Conservation (phyloP, 2,888 invertebrate species). For the Euphydryas editha region DNA sequence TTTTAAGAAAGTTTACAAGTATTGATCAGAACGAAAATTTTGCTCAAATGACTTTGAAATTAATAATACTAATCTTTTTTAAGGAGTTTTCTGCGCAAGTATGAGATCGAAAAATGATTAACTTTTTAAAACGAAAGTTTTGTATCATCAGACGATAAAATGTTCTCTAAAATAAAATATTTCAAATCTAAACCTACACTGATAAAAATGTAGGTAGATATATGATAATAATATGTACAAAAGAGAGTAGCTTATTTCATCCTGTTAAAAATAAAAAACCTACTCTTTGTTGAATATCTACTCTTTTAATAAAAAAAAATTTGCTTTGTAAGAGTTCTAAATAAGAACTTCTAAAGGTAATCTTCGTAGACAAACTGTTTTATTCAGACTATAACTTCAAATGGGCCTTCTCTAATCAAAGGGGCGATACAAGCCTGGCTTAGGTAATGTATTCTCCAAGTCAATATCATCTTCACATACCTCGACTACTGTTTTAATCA, state of each 20-base stretch:
- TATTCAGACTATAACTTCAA: constrained; percentile 23
- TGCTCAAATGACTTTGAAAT: constrained; percentile 19
- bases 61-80: constrained; percentile 11
- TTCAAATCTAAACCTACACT: no score
- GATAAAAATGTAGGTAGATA: no score
- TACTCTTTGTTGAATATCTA: neutral
- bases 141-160: no score
- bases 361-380: constrained; percentile 29
- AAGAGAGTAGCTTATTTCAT: neutral
- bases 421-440: constrained; percentile 17
- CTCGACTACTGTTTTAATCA: neutral
- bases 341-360: neutral
- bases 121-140: neutral
- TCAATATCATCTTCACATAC: constrained; percentile 2
- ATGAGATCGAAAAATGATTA: neutral
- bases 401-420: constrained; percentile 19
- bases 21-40: constrained; percentile 25
- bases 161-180: no score
- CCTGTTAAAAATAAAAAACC: neutral
- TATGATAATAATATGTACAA: no score
- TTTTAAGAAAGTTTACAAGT: constrained; percentile 30
- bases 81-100: neutral
- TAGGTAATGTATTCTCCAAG: constrained; percentile 4
- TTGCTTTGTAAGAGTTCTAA: constrained; percentile 9
- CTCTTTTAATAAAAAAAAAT: constrained; percentile 15